phyloP scores from a whole-genome alignment of 2,888 invertebrate species.

The Diarsia rubi region DNA sequence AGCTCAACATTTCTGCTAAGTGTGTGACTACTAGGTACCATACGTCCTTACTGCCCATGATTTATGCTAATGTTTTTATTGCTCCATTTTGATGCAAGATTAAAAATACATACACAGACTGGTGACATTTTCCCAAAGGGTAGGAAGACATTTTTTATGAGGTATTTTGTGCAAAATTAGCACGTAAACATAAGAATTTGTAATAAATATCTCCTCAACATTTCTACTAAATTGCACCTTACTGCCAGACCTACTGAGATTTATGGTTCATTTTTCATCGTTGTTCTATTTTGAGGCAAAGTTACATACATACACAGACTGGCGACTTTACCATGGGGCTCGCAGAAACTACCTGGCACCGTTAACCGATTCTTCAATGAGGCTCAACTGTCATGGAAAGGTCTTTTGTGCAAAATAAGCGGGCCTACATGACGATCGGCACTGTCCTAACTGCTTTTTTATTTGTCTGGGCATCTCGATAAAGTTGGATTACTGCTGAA shows the following conservation, averaged over 20 bases:
- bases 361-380: neutral
- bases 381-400: neutral
- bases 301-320: no score
- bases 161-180: no score
- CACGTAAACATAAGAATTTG: no score
- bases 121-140: neutral
- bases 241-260: no score
- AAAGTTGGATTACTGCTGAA: no score
- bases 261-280: no score
- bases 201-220: no score
- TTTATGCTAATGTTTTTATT: neutral
- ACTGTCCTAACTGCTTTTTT: neutral
- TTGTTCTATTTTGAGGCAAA: no score
- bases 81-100: neutral
- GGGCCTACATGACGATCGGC: neutral
- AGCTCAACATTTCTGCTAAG: constrained; percentile 4
- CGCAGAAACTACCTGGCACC: neutral
- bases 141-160: neutral
- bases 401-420: neutral
- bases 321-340: no score
- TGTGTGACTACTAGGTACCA: no score
- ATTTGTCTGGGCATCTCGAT: no score
- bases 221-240: no score
- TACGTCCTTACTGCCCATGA: neutral
- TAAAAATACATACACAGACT: neutral